phyloP scores from a whole-genome alignment of 2,113 vertebrate genomes.

The Carollia perspicillata region DNA sequence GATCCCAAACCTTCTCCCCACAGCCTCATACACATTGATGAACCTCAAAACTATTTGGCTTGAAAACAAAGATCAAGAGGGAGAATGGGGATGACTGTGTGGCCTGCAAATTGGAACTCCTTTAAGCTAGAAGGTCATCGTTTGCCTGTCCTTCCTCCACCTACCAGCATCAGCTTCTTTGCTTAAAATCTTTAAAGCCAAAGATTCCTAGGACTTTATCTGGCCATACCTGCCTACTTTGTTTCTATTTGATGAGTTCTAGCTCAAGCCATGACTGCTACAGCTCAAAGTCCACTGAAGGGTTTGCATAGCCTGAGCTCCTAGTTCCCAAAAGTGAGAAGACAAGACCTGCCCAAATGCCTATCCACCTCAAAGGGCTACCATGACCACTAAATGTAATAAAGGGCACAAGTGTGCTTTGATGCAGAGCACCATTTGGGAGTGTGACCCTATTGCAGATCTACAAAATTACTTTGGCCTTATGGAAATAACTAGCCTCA shows the following conservation, averaged over 20 bases:
- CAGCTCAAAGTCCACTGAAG: background rate
- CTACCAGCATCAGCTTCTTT: background rate
- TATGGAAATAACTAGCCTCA: background rate
- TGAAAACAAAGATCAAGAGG: background rate
- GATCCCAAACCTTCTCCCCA: background rate
- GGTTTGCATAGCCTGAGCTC: background rate
- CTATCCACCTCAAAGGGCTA: background rate
- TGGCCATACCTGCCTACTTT: background rate
- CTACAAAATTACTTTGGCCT: background rate
- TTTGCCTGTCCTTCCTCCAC: background rate
- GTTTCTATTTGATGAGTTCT: background rate
- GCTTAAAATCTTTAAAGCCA: background rate
- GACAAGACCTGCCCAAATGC: background rate
- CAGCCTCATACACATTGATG: background rate
- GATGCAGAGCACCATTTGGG: background rate
- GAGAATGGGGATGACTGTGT: background rate
- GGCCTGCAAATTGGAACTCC: background rate
- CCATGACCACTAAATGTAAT: accelerated
- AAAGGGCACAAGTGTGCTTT: accelerated
- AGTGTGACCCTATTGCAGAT: no score
- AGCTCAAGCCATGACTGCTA: background rate
- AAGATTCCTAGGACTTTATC: background rate
- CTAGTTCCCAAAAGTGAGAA: background rate
- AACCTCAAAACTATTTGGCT: background rate
- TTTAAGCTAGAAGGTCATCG: background rate